Percentiles rank a stretch among this genome's conserved stretches.
Conservation (phyloP, 2,113 vertebrate genomes). For the Sapayoa aenigma region DNA sequence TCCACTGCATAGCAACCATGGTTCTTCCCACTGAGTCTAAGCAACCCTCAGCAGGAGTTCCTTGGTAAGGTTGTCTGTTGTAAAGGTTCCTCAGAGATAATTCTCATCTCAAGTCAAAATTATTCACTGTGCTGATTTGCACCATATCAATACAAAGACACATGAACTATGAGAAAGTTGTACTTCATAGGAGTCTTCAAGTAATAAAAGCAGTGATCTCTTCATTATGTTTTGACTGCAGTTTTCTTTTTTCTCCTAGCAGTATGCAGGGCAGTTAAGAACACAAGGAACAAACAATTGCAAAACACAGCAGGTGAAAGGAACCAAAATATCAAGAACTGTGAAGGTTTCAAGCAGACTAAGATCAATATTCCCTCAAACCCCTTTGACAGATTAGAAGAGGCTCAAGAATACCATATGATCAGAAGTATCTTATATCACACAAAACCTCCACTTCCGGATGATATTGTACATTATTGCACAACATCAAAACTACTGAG, state of each 20-base stretch:
- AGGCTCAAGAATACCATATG: background rate
- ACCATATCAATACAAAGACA: background rate
- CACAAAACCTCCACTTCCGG: background rate
- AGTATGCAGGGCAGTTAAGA: background rate
- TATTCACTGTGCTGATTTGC: background rate
- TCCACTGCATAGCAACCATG: background rate
- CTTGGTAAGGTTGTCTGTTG: background rate
- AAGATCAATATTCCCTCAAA: background rate
- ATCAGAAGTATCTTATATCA: background rate
- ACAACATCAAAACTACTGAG: background rate
- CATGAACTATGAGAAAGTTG: background rate
- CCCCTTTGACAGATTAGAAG: background rate
- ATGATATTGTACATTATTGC: background rate
- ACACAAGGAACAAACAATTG: background rate
- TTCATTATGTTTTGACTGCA: background rate
- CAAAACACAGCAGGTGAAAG: background rate
- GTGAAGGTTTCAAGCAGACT: background rate
- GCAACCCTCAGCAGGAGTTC: background rate
- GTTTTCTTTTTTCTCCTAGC: background rate
- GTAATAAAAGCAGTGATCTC: background rate
- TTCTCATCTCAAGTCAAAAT: background rate
- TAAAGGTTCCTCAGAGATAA: background rate
- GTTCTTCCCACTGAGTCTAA: background rate
- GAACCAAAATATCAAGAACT: background rate
- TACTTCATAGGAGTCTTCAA: background rate